These are phyloP conservation scores for Drosophila takahashii DNA, from an alignment of 1,140 invertebrate genomes.

Conservation along the genomic window DNA sequence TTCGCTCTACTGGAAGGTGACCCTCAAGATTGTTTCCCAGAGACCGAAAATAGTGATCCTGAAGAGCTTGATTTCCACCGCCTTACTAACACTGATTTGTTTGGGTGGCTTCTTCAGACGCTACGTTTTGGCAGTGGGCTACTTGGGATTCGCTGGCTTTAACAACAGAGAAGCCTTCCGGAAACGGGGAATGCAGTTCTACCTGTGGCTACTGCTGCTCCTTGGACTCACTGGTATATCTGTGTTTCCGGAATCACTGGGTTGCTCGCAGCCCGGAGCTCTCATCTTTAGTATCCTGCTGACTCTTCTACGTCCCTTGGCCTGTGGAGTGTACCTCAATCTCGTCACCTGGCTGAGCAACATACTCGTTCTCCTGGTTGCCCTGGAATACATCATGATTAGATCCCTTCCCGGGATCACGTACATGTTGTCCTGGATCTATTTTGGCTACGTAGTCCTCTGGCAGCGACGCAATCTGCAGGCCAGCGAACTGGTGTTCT, in stretches of 20 bases:
- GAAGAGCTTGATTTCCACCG: neutral
- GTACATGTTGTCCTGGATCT: conserved; percentile 27
- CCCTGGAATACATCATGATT: conserved; percentile 9
- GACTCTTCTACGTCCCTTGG: conserved; percentile 29
- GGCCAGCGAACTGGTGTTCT: conserved; percentile 18
- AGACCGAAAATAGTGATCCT: neutral
- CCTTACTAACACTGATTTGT: conserved; percentile 17
- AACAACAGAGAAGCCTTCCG: conserved; percentile 25
- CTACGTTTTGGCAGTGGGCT: conserved; percentile 16
- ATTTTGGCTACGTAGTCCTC: conserved; percentile 16
- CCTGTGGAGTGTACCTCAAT: neutral
- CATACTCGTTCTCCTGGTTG: conserved; percentile 4
- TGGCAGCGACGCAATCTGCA: conserved; percentile 4
- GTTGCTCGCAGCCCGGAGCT: conserved; percentile 27
- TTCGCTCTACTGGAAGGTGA: conserved; percentile 27
- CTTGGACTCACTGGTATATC: conserved; percentile 19
- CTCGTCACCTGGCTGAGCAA: conserved; percentile 30
- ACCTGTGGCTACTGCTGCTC: conserved; percentile 41
- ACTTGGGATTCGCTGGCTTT: conserved; percentile 36
- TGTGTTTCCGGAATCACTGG: conserved; percentile 33
- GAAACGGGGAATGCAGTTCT: neutral
- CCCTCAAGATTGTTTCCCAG: neutral
- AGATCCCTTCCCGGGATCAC: conserved; percentile 6
- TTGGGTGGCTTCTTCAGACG: conserved; percentile 37
- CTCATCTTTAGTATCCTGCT: conserved; percentile 31